Conservation (phyloP, 2,888 invertebrate species). For the Apomyelois bistriatella region DNA sequence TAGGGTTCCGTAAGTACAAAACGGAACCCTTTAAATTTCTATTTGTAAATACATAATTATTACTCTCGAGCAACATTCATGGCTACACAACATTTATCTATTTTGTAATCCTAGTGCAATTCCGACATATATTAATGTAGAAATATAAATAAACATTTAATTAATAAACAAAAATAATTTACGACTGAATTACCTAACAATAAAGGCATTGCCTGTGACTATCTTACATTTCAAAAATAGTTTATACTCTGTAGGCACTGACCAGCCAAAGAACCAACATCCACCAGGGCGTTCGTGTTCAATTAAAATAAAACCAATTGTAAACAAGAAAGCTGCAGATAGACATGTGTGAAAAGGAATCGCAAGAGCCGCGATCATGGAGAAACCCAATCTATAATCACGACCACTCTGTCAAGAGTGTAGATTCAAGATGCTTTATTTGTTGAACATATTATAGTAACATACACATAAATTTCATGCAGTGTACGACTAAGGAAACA, state of each 20-base stretch:
- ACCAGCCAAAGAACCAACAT: constrained; percentile 24
- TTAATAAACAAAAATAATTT: constrained; percentile 36
- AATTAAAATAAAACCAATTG: background rate
- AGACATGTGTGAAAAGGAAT: too few species aligned
- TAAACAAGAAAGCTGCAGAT: too few species aligned
- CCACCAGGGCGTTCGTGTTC: constrained; percentile 17
- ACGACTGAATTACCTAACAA: constrained; percentile 34
- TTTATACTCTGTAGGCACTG: constrained; percentile 46
- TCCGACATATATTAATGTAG: constrained; percentile 40
- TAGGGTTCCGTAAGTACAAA: background rate
- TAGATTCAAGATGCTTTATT: too few species aligned
- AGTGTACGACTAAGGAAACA: too few species aligned
- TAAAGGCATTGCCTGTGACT: constrained; percentile 37
- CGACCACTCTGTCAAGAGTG: too few species aligned
- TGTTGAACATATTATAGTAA: too few species aligned
- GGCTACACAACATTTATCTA: constrained; percentile 40
- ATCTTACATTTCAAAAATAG: constrained; percentile 27
- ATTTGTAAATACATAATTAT: background rate
- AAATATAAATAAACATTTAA: constrained; percentile 39
- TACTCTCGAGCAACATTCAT: constrained; percentile 34
- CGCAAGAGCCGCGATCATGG: too few species aligned
- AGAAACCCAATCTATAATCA: too few species aligned
- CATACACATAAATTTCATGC: too few species aligned
- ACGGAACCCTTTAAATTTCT: background rate
- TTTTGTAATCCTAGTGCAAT: constrained; percentile 40